phyloP scores from a whole-genome alignment of 2,797 vertebrate genomes.

The Avahi laniger region DNA sequence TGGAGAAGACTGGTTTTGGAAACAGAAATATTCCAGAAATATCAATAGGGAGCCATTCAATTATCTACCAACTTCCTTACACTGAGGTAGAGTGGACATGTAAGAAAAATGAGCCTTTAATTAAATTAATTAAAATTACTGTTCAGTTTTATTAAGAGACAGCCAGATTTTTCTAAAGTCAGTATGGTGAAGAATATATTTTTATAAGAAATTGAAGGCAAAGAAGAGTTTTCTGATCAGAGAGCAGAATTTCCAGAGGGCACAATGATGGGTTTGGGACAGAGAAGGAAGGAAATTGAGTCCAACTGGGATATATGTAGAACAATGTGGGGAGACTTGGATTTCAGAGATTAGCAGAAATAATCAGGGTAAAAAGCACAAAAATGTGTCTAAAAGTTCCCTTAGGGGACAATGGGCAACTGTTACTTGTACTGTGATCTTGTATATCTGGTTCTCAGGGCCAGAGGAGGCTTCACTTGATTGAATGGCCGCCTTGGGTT shows the following conservation, averaged over 20 bases:
- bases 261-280: not conserved
- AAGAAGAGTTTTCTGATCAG: not conserved
- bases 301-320: not conserved
- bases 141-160: not conserved
- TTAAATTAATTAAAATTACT: not conserved
- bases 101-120: not conserved
- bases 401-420: not conserved
- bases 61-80: not conserved
- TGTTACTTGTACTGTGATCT: not conserved
- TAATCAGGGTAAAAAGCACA: not conserved
- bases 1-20: not conserved
- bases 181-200: not conserved
- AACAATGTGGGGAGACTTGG: not conserved
- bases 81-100: not conserved
- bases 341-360: not conserved
- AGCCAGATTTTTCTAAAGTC: not conserved
- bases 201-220: not conserved
- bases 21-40: not conserved
- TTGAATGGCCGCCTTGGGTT: not conserved
- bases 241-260: not conserved
- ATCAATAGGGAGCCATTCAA: not conserved
- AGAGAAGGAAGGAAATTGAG: not conserved
- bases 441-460: not conserved
- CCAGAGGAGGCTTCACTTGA: not conserved
- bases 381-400: not conserved